Evolutionary conservation across 2,113 vertebrate genomes (phyloP), one percentile per base, ranked within the genome.

Genomic region (Melierax canorus): DNA sequence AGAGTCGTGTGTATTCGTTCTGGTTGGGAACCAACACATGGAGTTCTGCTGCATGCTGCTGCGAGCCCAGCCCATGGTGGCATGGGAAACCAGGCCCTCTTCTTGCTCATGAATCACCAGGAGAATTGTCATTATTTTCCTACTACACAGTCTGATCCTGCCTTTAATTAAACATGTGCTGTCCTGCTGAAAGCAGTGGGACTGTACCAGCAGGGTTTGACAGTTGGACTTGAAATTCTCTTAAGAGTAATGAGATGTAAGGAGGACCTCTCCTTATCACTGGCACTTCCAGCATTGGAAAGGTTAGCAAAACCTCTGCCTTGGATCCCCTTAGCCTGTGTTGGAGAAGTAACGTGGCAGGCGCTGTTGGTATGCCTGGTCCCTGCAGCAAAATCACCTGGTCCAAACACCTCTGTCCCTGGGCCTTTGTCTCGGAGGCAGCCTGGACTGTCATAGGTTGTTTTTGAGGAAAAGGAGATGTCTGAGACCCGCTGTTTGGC

Each of bases 401-500:
- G 16, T 27, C 14, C 12, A 13, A 41, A 9, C 55, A 6, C 21
- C 26, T 1, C 15, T 53, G n/a, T 17, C 86, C 43, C 69, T 69
- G 63, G 26, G 30, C 68, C 29, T 0, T 16, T 58, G 67, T 23
- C 24, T 45, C 0, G 0, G 1, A 41, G 43, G 12, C 43, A 74
- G 38, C 71, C 38, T 32, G 53, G 12, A 6, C 12, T 62, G 34
- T 66, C 45, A 39, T 48, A 34, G 36, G 48, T 22, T 20, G 22
- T 17, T 62, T 43, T 7, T 21, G 80, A 55, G 41, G 63, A 89
- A 34, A 6, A 38, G 53, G 34, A 46, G 53, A 19, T 4, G 2
- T 34, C 48, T 14, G n/a, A 55, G 79, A 67, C 11, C 9, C 0
- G 0, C 39, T 38, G 3, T n/a, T n/a, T 1, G 18, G 48, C 26